Conservation (phyloP, 2,113 vertebrate species). For the Pungitius pungitius region DNA sequence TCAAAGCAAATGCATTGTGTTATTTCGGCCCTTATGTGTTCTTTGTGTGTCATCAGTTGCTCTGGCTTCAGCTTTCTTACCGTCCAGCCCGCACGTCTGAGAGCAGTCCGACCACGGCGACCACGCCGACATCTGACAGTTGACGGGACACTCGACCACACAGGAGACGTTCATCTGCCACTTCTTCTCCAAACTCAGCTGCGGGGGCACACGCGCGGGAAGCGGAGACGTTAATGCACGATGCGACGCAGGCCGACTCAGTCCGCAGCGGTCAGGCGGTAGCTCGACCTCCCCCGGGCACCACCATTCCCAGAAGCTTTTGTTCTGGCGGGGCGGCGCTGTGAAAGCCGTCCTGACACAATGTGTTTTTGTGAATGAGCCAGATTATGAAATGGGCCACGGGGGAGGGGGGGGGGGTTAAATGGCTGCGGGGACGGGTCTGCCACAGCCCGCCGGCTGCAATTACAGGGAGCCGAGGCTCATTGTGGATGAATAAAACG, state of each 20-base stretch:
- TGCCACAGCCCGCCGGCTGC: constrained; percentile 54
- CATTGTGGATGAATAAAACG: constrained; percentile 57
- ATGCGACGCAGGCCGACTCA: not conserved
- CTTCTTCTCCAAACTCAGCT: constrained; percentile 91
- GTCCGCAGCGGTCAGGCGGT: constrained; percentile 16
- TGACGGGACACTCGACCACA: constrained; percentile 93
- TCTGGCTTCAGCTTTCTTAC: constrained; percentile 74
- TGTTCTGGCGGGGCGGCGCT: constrained; percentile 30
- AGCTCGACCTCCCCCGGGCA: constrained; percentile 36
- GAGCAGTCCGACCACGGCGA: constrained; percentile 94
- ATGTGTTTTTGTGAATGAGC: constrained; percentile 58
- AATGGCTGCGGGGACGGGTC: constrained; percentile 55
- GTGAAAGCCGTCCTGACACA: constrained; percentile 47
- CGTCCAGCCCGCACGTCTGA: constrained; percentile 91
- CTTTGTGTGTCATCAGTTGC: too few species aligned
- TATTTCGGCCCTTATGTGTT: not conserved
- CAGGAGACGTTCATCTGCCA: constrained; percentile 97
- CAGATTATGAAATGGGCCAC: constrained; percentile 54
- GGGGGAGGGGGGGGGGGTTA: too few species aligned
- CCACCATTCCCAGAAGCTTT: constrained; percentile 53
- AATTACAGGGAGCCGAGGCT: constrained; percentile 56
- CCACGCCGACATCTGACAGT: constrained; percentile 98
- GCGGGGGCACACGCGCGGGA: constrained; percentile 19
- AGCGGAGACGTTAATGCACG: not conserved
- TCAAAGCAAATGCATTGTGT: not conserved